Base-by-base conservation (phyloP, 1,140 invertebrate species). In the Nilaparvata lugens region DNA sequence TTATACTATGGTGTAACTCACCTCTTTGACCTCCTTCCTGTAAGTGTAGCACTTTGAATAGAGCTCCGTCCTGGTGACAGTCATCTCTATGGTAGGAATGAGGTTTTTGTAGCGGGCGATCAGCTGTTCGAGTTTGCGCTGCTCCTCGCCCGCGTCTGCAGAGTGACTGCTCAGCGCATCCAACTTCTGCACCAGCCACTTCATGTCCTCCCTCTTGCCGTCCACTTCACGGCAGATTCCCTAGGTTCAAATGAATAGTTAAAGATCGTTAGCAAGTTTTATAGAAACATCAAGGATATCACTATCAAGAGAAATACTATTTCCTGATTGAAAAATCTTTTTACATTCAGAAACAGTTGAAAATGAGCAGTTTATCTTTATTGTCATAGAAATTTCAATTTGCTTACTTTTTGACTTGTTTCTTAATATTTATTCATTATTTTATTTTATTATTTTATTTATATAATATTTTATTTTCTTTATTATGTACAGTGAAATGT, bases 21-120 rank as follows among this genome's bases (percentile, higher is more conserved):
- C 87, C 76, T 93, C 88, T 61, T 85, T 83, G 0, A 96, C 87
- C 72, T 93, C 90, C 67, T 91, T 85, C 51, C 89, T 79, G 70
- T 94, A 97, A 0, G 89, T 88, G 72, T 95, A 95, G 72, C 93
- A 95, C 72, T 91, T 91, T 5, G 91, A 91, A 67, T 93, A 88
- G 0, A 93, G 86, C 66, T 95, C 91, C 1, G 93, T 93, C 73
- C 92, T 91, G 0, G 91, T 87, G 80, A 93, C 89, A 0, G 91
- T 93, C 23, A 93, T 86, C 71, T 97, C 93, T 64, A 97, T 91
- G 0, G 86, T 88, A 2, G 93, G 93, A 66, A 95, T 90, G 1
- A 97, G 76, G 65, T 89, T 89, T 71, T 95, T 93, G 71, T 95
- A 95, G 58, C 91, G 82, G 4, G 83, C 77, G 60, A 96, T 88